Conservation (phyloP, 2,113 vertebrate genomes). For the Periophthalmus modestus region DNA sequence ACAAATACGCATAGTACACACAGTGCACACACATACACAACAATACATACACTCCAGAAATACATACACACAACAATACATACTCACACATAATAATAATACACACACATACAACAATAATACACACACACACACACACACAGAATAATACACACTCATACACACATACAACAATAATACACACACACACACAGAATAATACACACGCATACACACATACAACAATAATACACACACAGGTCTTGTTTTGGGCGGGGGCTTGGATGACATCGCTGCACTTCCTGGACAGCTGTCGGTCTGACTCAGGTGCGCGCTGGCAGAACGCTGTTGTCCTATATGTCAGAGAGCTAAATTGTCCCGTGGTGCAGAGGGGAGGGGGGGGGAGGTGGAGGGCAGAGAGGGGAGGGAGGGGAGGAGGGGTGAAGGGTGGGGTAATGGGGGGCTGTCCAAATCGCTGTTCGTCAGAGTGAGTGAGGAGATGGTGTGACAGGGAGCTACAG, state of each 20-base stretch:
- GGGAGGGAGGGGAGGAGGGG: neutral
- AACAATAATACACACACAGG: too few species aligned
- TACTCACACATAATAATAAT: too few species aligned
- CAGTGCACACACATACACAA: too few species aligned
- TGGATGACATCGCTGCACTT: conserved; percentile 63
- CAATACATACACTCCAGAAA: too few species aligned
- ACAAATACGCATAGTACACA: too few species aligned
- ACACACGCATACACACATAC: neutral
- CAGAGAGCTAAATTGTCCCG: conserved; percentile 52
- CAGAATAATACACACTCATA: too few species aligned
- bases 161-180: too few species aligned
- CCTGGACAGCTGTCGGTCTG: conserved; percentile 64
- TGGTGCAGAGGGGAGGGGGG: conserved; percentile 16
- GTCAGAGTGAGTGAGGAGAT: conserved; percentile 54
- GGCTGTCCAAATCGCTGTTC: conserved; percentile 46
- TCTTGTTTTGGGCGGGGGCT: conserved; percentile 31
- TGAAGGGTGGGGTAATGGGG: neutral
- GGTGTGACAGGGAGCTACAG: conserved; percentile 35
- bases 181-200: too few species aligned
- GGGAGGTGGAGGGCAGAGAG: neutral
- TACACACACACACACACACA: too few species aligned
- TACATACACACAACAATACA: too few species aligned
- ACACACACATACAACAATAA: too few species aligned
- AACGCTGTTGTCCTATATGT: conserved; percentile 55
- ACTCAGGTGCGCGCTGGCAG: conserved; percentile 68